Evolutionary conservation across 2,113 vertebrate genomes (phyloP), one percentile per base, ranked within the genome.

Genomic region (Eulemur rufifrons): DNA sequence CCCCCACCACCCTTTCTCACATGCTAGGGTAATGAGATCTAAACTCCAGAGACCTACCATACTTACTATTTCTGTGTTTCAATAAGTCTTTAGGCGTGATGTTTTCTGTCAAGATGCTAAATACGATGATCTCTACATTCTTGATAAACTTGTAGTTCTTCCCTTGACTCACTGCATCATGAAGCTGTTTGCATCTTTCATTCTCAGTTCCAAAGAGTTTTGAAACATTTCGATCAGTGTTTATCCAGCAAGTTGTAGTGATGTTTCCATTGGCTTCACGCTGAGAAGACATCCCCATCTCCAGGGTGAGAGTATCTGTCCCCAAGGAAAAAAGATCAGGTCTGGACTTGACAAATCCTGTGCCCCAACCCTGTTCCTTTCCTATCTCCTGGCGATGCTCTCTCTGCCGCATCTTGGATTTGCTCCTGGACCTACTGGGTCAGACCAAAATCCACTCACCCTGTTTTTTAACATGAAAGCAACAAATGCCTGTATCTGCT

Each of bases 251-350:
- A 6, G 5, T 42, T 42, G 5, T 42, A 42, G 4, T 42, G 5
- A 42, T 42, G 42, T 42, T 4, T 42, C 45, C n/a, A 15, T 4
- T 8, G 10, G 18, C 20, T 42, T 84, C 5, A 1, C 0, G 0
- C 2, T 50, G 2, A 45, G 88, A 94, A 0, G 0, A 9, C 77
- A 94, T 50, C 20, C 1, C 32, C 25, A 1, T 68, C 61, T 45
- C 8, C 15, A 78, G 61, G 61, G 20, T 9, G 5, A 11, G 0
- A 27, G 20, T 12, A 2, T 1, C 77, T 94, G 63, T 1, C 13
- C 74, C 8, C 23, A 14, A 6, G 1, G 42, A 34, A 77, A 45
- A 80, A 47, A 81, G 37, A 17, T 89, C 45, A 85, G 25, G 2
- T 3, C 18, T 71, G 68, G 21, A 3, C 37, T 10, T 71, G 68